phyloP scores from a whole-genome alignment of 2,888 invertebrate species.

The Trachelus stipa region DNA sequence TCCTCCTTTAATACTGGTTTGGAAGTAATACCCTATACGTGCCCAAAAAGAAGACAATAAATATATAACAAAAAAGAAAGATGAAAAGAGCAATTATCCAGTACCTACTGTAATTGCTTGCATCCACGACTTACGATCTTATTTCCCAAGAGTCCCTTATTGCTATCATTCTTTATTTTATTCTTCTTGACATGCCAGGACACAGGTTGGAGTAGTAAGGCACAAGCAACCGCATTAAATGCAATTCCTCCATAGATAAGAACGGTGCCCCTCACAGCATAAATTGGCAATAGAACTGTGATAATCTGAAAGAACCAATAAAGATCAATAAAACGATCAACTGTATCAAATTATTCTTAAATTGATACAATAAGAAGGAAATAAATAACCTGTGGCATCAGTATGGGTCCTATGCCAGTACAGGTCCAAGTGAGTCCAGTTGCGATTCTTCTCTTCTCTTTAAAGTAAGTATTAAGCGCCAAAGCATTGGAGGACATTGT shows the following conservation, averaged over 20 bases:
- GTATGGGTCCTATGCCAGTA: slow-evolving; percentile 78
- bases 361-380: not conserved
- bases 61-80: not conserved
- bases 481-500: slow-evolving; percentile 77
- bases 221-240: slow-evolving; percentile 76
- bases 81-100: not conserved
- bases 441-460: slow-evolving; percentile 76
- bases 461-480: slow-evolving; percentile 81
- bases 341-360: not conserved
- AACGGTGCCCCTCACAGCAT: slow-evolving; percentile 76
- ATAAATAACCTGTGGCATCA: slow-evolving; percentile 71
- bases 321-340: not conserved
- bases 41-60: not conserved
- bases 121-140: not conserved
- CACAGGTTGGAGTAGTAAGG: slow-evolving; percentile 79
- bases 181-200: slow-evolving; percentile 75
- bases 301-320: slow-evolving; percentile 68
- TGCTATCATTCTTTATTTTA: not conserved
- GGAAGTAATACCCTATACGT: not conserved
- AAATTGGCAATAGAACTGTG: slow-evolving; percentile 72
- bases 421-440: slow-evolving; percentile 79
- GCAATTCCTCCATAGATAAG: slow-evolving; percentile 76
- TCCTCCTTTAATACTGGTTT: not conserved
- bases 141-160: not conserved
- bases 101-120: not conserved